phyloP scores from a whole-genome alignment of 2,113 vertebrate species.

The Takifugu flavidus region DNA sequence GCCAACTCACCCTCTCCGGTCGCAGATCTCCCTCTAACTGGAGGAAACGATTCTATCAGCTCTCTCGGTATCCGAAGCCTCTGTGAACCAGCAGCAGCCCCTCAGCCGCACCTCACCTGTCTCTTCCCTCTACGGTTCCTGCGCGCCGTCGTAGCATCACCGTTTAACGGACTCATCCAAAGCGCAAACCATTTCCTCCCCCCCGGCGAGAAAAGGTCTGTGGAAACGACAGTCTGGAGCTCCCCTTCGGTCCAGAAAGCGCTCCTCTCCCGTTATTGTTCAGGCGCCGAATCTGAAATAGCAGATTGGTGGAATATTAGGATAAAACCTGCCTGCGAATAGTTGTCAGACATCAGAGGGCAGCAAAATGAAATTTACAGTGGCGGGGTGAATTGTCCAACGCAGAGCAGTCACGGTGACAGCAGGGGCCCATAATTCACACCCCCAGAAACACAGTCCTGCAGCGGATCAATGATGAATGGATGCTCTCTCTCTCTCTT shows the following conservation, averaged over 20 bases:
- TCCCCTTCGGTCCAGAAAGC: too few relatives aligned
- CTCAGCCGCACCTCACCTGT: conserved; percentile 72
- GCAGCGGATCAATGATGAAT: conserved; percentile 74
- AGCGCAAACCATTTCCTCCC: conserved; percentile 22
- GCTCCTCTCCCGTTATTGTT: too few relatives aligned
- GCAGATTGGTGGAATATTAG: too few relatives aligned
- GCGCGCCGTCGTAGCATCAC: conserved; percentile 67
- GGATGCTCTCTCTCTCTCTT: conserved; percentile 32
- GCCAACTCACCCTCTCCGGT: conserved; percentile 46
- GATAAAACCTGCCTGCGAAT: neutral
- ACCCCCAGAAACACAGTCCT: conserved; percentile 61
- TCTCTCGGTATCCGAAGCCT: conserved; percentile 44
- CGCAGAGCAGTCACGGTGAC: conserved; percentile 65
- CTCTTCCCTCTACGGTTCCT: conserved; percentile 55
- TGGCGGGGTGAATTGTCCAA: conserved; percentile 65
- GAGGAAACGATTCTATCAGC: conserved; percentile 28
- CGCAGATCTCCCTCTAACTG: conserved; percentile 34
- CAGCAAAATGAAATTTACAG: conserved; percentile 66
- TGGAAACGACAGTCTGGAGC: too few relatives aligned
- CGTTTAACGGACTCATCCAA: conserved; percentile 47
- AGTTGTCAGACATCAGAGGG: conserved; percentile 45
- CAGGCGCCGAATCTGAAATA: too few relatives aligned
- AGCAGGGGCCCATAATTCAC: conserved; percentile 71
- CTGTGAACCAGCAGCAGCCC: conserved; percentile 41
- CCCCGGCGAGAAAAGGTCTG: too few relatives aligned